Evolutionary conservation across 2,797 vertebrate genomes (phyloP), one percentile per base, ranked within the genome.

Genomic region (Sebastes cheni): DNA sequence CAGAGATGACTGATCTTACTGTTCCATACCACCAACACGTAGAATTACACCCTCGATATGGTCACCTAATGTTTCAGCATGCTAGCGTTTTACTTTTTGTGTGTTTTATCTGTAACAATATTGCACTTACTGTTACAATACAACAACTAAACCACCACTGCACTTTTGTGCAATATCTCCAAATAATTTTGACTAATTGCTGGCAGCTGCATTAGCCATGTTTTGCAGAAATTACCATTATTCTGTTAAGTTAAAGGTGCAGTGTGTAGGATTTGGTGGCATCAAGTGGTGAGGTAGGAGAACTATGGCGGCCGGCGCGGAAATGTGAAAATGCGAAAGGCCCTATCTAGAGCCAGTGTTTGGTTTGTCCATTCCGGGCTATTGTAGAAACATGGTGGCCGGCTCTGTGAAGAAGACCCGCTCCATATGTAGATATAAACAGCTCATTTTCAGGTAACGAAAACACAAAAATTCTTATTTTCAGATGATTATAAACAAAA

Each of bases 1-100:
- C 61, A 72, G 39, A 81, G 2, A 79, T 66, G 32, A 76, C 79
- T 59, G n/a, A 79, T 22, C 7, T 60, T 20, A 16, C 2, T 9
- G 16, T 23, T 64, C 66, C 22, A 36, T 18, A 71, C 16, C 18
- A 42, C 8, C 68, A 70, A n/a, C 62, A 69, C 1, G 12, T 16
- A 59, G 22, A 68, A 72, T 69, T 64, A 29, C 8, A 36, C 14
- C 30, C 22, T 36, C 23, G 10, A 61, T 80, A 50, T 29, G 22
- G 12, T 60, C 58, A 71, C 32, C 30, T 46, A 61, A 59, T 50
- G 25, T 72, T 72, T 71, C 14, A 64, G 5, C 25, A 81, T 60
- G 46, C 5, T 12, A 5, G 16, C n/a, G 10, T 34, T 65, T 52
- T 27, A 34, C 18, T 60, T 42, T 58, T 59, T 55, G 14, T 32